phyloP scores from a whole-genome alignment of 2,797 vertebrate genomes.

The Cynodonichthys magdalenae region DNA sequence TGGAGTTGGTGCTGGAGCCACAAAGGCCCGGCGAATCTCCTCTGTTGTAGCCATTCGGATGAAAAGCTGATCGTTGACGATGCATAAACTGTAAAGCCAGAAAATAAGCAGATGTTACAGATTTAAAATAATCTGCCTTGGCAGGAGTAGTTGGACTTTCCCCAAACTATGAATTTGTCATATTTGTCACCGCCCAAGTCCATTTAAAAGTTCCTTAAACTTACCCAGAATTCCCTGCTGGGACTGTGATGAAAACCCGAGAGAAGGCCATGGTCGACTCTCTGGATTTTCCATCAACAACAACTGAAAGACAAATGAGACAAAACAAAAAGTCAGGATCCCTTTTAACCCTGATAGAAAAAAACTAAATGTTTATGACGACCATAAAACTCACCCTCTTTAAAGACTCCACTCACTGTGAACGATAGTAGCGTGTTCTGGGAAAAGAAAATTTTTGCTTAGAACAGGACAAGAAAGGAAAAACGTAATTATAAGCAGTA shows the following conservation, averaged over 20 bases:
- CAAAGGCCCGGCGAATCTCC: slow-evolving; percentile 87
- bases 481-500: background rate
- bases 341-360: background rate
- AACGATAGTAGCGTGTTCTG: slow-evolving; percentile 89
- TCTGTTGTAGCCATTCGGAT: slow-evolving; percentile 88
- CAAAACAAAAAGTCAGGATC: background rate
- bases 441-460: slow-evolving; percentile 35
- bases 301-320: slow-evolving; percentile 57
- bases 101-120: background rate
- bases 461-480: slow-evolving; percentile 21
- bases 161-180: background rate
- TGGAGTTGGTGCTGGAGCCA: slow-evolving; percentile 87
- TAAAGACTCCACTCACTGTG: slow-evolving; percentile 90
- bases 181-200: too few relatives aligned
- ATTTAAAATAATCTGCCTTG: background rate
- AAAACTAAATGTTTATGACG: background rate
- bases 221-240: slow-evolving; percentile 86
- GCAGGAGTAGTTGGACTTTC: background rate
- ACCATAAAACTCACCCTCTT: slow-evolving; percentile 83
- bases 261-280: slow-evolving; percentile 89
- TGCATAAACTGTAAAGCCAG: slow-evolving; percentile 82
- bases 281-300: slow-evolving; percentile 86
- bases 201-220: slow-evolving; percentile 20
- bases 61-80: slow-evolving; percentile 92
- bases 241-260: slow-evolving; percentile 89